A percentile compares a stretch with the other conserved stretches of the same genome.
phyloP scores from a whole-genome alignment of 2,797 vertebrate genomes.

The Girardinus metallicus region DNA sequence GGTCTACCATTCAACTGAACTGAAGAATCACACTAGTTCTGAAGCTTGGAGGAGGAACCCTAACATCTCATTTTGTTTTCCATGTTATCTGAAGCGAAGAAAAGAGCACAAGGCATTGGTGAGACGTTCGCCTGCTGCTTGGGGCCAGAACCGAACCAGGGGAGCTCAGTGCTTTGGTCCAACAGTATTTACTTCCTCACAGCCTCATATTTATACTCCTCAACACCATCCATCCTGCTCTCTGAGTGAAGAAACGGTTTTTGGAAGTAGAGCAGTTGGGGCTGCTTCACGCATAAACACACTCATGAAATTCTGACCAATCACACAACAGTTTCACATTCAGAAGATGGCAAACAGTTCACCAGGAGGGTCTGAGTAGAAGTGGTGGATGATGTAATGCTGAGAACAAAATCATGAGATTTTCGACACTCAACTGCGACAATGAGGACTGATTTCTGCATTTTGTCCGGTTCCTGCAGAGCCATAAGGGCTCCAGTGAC shows the following conservation, averaged over 20 bases:
- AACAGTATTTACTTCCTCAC: not conserved
- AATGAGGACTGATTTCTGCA: not conserved
- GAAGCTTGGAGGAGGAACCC: too few relatives aligned
- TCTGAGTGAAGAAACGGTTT: too few relatives aligned
- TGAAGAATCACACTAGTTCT: too few relatives aligned
- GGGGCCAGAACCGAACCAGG: not conserved
- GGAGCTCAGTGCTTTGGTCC: not conserved
- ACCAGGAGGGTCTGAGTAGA: not conserved
- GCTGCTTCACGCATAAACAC: too few relatives aligned
- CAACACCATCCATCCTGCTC: too few relatives aligned
- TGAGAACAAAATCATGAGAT: not conserved
- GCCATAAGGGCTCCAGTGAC: not conserved
- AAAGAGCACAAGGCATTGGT: too few relatives aligned
- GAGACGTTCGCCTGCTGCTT: not conserved
- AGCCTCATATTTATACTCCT: too few relatives aligned
- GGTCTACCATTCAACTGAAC: not conserved
- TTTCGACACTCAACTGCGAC: not conserved
- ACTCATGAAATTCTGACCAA: too few relatives aligned
- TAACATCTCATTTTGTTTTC: not conserved
- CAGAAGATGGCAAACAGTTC: not conserved
- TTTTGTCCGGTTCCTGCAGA: not conserved
- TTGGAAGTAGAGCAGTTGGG: too few relatives aligned
- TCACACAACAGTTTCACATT: too few relatives aligned
- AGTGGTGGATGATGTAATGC: not conserved
- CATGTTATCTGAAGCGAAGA: not conserved